These are phyloP conservation scores for Etheostoma nigrum DNA, from an alignment of 2,797 vertebrate genomes.

Conservation along the genomic window DNA sequence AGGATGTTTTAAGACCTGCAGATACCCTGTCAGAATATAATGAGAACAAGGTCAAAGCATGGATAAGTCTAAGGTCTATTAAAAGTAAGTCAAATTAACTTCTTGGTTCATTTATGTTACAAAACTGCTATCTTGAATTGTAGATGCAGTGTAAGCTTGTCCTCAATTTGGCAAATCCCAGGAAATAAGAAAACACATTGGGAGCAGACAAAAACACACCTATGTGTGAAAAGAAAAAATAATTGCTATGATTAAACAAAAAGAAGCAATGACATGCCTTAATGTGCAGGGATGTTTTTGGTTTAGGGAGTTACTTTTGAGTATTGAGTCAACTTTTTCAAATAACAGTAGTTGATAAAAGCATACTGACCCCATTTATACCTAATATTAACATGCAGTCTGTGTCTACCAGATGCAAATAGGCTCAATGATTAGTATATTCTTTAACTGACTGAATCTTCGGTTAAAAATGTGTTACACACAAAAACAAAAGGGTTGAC, in stretches of 20 bases:
- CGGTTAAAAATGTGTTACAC: not conserved
- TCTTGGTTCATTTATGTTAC: not conserved
- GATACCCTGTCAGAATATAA: not conserved
- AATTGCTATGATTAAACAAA: not conserved
- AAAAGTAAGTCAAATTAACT: not conserved
- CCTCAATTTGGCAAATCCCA: not conserved
- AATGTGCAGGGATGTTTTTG: not conserved
- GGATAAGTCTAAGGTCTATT: not conserved
- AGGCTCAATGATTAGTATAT: not conserved
- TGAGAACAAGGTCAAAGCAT: not conserved
- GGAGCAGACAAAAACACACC: not conserved
- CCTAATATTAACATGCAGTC: not conserved
- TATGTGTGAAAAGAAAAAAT: not conserved
- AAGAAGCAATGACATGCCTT: slow-evolving; percentile 3
- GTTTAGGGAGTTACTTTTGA: not conserved
- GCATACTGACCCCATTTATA: not conserved
- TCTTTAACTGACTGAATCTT: not conserved
- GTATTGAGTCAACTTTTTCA: not conserved
- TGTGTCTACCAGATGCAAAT: not conserved
- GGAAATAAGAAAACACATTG: not conserved
- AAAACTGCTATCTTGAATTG: not conserved
- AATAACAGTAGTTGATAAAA: not conserved
- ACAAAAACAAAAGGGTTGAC: slow-evolving; percentile 1
- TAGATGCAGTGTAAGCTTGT: not conserved
- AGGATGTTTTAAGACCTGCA: slow-evolving; percentile 2